phyloP scores from a whole-genome alignment of 1,140 invertebrate species.

The Antheraea pernyi region DNA sequence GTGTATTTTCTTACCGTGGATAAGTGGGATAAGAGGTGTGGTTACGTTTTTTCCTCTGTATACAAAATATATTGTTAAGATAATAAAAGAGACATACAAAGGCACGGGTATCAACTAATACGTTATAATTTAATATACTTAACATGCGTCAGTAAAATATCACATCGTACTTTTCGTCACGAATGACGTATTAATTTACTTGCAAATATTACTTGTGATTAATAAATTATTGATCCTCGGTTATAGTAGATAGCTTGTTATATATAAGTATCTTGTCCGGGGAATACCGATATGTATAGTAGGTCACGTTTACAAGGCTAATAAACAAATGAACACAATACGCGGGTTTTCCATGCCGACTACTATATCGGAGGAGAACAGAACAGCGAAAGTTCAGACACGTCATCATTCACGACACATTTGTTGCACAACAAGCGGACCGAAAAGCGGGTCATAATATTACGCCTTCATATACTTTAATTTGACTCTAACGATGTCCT shows the following conservation, averaged over 20 bases:
- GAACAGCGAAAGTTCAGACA: conserved; percentile 47
- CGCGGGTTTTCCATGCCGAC: conserved; percentile 52
- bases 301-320: conserved; percentile 19
- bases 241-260: background rate
- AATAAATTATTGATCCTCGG: background rate
- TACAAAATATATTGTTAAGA: no score
- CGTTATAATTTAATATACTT: no score
- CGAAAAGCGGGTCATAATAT: conserved; percentile 46
- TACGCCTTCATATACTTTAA: background rate
- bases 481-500: background rate
- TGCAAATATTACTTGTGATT: background rate
- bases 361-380: conserved; percentile 28
- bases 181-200: background rate
- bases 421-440: conserved; percentile 60
- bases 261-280: conserved; percentile 9
- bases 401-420: conserved; percentile 51
- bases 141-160: no score
- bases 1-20: no score
- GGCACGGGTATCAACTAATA: no score
- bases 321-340: conserved; percentile 26
- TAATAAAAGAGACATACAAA: no score
- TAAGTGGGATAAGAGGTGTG: no score
- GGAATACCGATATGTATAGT: conserved; percentile 28
- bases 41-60: no score
- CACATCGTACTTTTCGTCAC: background rate